phyloP scores from a whole-genome alignment of 2,888 invertebrate genomes.

The Eucriotettix oculatus region DNA sequence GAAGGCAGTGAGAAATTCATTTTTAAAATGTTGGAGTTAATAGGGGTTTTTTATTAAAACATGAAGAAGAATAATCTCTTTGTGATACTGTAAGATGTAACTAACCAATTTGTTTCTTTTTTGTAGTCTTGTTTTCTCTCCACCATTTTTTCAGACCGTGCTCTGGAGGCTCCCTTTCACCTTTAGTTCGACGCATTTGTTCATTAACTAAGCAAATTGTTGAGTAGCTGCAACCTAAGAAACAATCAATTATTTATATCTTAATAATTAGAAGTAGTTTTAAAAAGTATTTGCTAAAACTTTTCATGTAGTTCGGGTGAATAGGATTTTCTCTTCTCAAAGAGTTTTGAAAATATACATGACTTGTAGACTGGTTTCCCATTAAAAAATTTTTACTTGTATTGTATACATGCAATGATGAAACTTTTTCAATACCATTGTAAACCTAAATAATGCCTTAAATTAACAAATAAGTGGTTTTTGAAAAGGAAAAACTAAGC shows the following conservation, averaged over 20 bases:
- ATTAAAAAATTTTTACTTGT: too few relatives aligned
- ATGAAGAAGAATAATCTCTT: background rate
- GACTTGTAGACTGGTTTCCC: too few relatives aligned
- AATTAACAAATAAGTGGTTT: too few relatives aligned
- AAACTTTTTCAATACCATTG: too few relatives aligned
- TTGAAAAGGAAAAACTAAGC: too few relatives aligned
- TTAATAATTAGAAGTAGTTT: background rate
- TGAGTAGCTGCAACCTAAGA: constrained; percentile 10
- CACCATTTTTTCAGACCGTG: constrained; percentile 13
- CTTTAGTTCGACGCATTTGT: constrained; percentile 9
- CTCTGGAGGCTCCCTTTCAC: constrained; percentile 11
- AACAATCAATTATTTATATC: background rate
- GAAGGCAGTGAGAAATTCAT: too few relatives aligned
- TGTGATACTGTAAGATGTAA: background rate
- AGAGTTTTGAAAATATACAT: too few relatives aligned
- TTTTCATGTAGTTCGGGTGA: background rate
- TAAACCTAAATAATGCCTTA: too few relatives aligned
- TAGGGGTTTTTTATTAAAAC: too few relatives aligned
- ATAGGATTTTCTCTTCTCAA: too few relatives aligned
- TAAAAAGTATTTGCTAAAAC: background rate
- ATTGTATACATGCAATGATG: too few relatives aligned
- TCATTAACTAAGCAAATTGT: constrained; percentile 11
- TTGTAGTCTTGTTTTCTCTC: constrained; percentile 4
- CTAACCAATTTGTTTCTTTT: background rate
- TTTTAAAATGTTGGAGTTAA: too few relatives aligned